A percentile compares a stretch with the other conserved stretches of the same genome.
Conservation (phyloP, 2,797 vertebrate species). For the Mormyrus proboscirostris region DNA sequence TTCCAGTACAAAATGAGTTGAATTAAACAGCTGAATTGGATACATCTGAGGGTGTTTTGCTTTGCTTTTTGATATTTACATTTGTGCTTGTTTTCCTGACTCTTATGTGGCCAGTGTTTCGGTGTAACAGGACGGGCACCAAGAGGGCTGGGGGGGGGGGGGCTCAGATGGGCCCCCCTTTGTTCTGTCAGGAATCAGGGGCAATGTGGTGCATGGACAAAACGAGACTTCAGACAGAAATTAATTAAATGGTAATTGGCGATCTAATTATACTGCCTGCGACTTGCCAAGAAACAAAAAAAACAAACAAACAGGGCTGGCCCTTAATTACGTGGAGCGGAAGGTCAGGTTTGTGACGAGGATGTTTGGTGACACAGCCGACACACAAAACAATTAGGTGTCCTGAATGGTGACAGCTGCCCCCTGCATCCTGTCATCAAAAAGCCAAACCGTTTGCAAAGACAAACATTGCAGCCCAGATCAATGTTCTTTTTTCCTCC, state of each 20-base stretch:
- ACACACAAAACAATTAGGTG: conserved; percentile 22
- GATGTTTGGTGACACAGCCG: conserved; percentile 64
- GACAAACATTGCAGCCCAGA: neutral
- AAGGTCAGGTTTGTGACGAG: conserved; percentile 72
- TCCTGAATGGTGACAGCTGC: neutral
- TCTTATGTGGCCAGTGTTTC: neutral
- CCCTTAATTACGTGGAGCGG: conserved; percentile 68
- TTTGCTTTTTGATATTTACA: neutral
- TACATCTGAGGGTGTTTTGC: neutral
- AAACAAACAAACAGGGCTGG: conserved; percentile 59
- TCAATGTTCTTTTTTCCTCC: neutral
- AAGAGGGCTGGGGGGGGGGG: conserved; percentile 52
- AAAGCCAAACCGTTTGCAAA: neutral
- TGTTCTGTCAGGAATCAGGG: conserved; percentile 62
- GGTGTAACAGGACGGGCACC: conserved; percentile 30
- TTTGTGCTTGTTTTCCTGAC: neutral
- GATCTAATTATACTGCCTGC: conserved; percentile 75
- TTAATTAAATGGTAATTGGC: conserved; percentile 77
- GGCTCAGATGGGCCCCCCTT: conserved; percentile 62
- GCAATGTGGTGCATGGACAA: conserved; percentile 61
- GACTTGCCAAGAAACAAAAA: conserved; percentile 62
- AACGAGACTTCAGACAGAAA: conserved; percentile 74
- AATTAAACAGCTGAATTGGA: neutral
- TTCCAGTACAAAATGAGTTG: neutral
- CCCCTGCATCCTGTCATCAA: neutral